Conservation (phyloP, 2,797 vertebrate species). For the Gymnothorax reevesii region DNA sequence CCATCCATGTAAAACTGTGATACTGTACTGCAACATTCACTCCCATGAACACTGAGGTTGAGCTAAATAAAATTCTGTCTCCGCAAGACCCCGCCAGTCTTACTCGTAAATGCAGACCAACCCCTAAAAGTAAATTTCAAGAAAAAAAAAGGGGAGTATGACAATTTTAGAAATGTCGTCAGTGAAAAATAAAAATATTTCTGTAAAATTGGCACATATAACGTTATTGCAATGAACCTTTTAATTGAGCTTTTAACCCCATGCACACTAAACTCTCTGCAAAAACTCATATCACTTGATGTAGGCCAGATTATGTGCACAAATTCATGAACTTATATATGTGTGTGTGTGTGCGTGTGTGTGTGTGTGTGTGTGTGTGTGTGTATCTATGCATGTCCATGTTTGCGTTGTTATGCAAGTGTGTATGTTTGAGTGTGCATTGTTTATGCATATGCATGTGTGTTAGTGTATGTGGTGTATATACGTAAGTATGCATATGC, state of each 20-base stretch:
- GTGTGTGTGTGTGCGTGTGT: too few species aligned
- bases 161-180: neutral
- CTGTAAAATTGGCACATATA: too few species aligned
- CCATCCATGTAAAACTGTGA: neutral
- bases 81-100: neutral
- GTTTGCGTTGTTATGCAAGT: constrained; percentile 13
- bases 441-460: neutral
- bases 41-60: neutral
- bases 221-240: too few species aligned
- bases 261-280: neutral
- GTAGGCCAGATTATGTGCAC: too few species aligned
- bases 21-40: neutral
- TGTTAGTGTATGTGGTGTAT: constrained; percentile 14
- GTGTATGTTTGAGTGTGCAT: constrained; percentile 5
- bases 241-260: neutral
- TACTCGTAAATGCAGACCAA: too few species aligned
- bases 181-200: constrained; percentile 8
- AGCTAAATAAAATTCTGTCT: neutral
- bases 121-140: too few species aligned
- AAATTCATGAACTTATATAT: too few species aligned
- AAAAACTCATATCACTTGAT: neutral
- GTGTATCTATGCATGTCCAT: neutral
- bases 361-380: too few species aligned
- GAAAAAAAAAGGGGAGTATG: too few species aligned
- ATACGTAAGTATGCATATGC: neutral